Evolutionary conservation across 2,888 invertebrate species (phyloP), one percentile per base, ranked within the genome.

Genomic region (Pyrochroa serraticornis): DNA sequence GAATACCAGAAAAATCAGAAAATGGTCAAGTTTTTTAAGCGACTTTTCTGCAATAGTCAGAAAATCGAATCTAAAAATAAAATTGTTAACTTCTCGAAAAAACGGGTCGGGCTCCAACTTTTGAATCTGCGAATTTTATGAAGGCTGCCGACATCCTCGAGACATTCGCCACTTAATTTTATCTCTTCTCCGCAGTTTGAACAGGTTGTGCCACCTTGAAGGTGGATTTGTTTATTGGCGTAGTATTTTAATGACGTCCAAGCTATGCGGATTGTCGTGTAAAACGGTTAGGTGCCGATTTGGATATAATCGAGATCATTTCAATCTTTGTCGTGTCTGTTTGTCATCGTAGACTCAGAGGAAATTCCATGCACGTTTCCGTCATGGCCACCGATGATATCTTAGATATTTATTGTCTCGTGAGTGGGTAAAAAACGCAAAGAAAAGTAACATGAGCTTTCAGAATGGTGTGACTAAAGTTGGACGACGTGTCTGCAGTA

Each of bases 361-460:
- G 56, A 43, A 62, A 65, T 65, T 65, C 45, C 62, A 57, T 38
- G 62, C 67, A 67, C 67, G 67, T 67, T 62, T 62, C 57, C 62
- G 54, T 63, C 67, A 63, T 64, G 61, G 62, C 53, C 61, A 46
- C 58, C 58, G 65, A 65, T 65, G 55, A 64, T 63, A 64, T 66
- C 66, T 39, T 50, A 48, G 63, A 62, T 64, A 64, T 66, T 64
- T 66, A 66, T 66, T 42, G 35, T 43, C 9, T 8, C 50, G 14
- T 32, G 22, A 41, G 49, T 48, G 32, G 9, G 48, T 41, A 41
- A 39, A 41, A 9, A 22, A 49, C 22, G 22, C 22, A 22, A n/a
- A 22, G 22, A 22, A 22, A 22, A 22, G 22, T 22, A 22, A 22
- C 22, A 22, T 22, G 22, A 22, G 22, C 22, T 22, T 22, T 22